Conservation (phyloP, 2,888 invertebrate species). For the Cylindroiulus punctatus region DNA sequence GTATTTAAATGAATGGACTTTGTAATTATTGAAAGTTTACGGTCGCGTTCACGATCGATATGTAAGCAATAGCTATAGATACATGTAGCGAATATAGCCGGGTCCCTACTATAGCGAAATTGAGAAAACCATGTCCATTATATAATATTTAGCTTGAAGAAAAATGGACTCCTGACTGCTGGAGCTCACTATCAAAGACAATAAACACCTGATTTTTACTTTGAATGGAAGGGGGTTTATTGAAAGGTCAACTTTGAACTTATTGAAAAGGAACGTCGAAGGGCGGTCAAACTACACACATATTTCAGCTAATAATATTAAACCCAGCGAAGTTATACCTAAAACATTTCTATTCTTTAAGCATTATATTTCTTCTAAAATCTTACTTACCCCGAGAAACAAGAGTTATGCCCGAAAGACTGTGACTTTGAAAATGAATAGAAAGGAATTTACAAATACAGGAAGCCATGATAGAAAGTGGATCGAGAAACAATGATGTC, state of each 20-base stretch:
- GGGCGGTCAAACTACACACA: neutral
- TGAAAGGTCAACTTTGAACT: slow-evolving; percentile 39
- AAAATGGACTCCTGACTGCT: neutral
- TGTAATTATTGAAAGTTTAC: neutral
- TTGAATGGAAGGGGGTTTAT: neutral
- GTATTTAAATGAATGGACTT: slow-evolving; percentile 37
- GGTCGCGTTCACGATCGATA: too few relatives aligned
- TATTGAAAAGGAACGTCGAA: neutral
- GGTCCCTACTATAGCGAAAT: neutral
- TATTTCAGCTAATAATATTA: neutral
- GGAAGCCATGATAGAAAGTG: neutral
- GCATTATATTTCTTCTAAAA: neutral
- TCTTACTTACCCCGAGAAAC: neutral
- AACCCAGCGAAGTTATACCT: neutral
- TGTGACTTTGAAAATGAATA: neutral
- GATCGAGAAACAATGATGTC: neutral
- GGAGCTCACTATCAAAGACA: neutral
- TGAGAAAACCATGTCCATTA: neutral
- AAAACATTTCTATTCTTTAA: neutral
- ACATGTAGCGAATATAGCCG: neutral
- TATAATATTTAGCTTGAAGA: neutral
- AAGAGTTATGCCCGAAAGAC: neutral
- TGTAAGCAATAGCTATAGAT: neutral
- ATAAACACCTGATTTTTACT: neutral
- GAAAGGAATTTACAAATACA: neutral